Evolutionary conservation across 1,140 invertebrate genomes (phyloP).

Genomic region (Brachionus rubens): DNA sequence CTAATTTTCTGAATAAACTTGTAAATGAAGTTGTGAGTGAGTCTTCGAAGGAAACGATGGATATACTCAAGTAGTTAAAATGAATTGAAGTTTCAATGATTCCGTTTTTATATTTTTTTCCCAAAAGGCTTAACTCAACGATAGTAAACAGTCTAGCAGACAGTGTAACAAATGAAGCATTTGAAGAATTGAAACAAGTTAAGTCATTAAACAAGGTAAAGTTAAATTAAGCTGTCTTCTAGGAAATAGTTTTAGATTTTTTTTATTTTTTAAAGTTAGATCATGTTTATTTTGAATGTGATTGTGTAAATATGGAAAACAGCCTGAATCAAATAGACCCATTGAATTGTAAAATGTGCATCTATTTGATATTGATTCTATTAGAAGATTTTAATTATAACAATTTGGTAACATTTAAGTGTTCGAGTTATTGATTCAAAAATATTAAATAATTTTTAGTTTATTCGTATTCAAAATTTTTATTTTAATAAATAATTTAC

Average conservation of each 20-base stretch:
- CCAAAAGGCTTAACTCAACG: too few species aligned
- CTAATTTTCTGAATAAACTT: neutral
- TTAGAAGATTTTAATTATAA: slow-evolving; percentile 18
- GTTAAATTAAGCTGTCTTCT: too few species aligned
- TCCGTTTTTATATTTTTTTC: too few species aligned
- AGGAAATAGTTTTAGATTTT: neutral
- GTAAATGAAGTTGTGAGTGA: neutral
- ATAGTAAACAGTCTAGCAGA: too few species aligned
- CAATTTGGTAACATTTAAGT: neutral
- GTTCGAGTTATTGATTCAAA: neutral
- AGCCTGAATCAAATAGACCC: neutral
- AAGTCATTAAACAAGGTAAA: too few species aligned
- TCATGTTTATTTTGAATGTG: slow-evolving; percentile 7
- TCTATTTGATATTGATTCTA: neutral
- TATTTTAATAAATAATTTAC: too few species aligned
- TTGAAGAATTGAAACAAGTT: too few species aligned
- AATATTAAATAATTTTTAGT: slow-evolving; percentile 16
- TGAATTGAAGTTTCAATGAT: too few species aligned
- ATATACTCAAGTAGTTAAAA: too few species aligned
- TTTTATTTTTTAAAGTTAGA: neutral
- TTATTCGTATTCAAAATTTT: neutral
- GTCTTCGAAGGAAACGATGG: too few species aligned
- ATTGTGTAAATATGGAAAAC: slow-evolving; percentile 3
- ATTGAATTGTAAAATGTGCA: neutral
- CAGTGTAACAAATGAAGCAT: too few species aligned